Evolutionary conservation across 2,888 invertebrate species (phyloP).

Genomic region (Diarsia mendica): DNA sequence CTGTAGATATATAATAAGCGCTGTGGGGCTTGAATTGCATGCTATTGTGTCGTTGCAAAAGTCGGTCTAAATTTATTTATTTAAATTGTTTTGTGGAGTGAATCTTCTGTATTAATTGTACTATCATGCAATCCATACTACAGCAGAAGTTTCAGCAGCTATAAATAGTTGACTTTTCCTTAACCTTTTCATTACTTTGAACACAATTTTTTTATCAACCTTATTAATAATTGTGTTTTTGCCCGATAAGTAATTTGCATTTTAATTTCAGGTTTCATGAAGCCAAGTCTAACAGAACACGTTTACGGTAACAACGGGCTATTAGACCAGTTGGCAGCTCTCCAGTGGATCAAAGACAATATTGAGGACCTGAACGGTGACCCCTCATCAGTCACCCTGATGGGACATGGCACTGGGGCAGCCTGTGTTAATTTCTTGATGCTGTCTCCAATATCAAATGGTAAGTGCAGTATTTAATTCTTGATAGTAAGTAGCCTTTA

Average conservation of each 20-base stretch:
- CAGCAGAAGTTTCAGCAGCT: too few species aligned
- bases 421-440: slow-evolving; percentile 98
- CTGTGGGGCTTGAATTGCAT: too few species aligned
- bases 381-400: slow-evolving; percentile 95
- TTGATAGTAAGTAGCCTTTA: background rate
- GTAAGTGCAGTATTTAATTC: slow-evolving; percentile 72
- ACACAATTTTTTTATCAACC: background rate
- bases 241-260: too few species aligned
- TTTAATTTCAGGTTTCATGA: slow-evolving; percentile 92
- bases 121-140: too few species aligned
- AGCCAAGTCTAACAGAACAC: slow-evolving; percentile 93
- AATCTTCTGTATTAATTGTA: too few species aligned
- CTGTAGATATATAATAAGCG: too few species aligned
- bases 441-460: slow-evolving; percentile 96
- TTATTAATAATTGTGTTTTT: too few species aligned
- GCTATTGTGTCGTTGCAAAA: too few species aligned
- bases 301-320: slow-evolving; percentile 97
- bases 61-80: too few species aligned
- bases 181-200: too few species aligned
- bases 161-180: too few species aligned
- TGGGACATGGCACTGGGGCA: slow-evolving; percentile 99
- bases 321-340: slow-evolving; percentile 97
- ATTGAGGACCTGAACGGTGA: slow-evolving; percentile 97
- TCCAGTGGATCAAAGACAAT: slow-evolving; percentile 98
- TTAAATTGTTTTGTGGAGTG: too few species aligned